Evolutionary conservation across 2,888 invertebrate species (phyloP), one percentile per base, ranked within the genome.

Genomic region (Monochamus alternatus): DNA sequence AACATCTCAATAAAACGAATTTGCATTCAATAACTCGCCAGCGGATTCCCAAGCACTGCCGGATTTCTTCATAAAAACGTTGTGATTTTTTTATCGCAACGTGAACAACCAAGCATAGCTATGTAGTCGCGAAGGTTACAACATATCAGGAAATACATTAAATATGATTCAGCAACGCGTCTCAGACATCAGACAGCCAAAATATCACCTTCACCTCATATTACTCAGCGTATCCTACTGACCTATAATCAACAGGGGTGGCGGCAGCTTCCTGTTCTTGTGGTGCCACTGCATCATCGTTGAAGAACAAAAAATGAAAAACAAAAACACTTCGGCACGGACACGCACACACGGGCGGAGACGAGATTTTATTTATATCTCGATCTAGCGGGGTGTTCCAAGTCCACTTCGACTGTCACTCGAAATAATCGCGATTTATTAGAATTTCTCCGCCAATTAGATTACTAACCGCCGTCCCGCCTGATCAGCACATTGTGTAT

Each of bases 191-290:
- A 38, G 38, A 2, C 38, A 38, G 38, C 4, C 38, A 2, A 38
- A 38, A 38, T 38, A 38, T 32, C 4, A 60, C 12, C n/a, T 22
- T 32, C n/a, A 60, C n/a, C 38, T 60, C 30, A 4, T 59, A 9
- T 60, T n/a, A 32, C 32, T 60, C 12, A 32, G 7, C 38, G n/a
- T 14, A 44, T 38, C 7, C 14, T 3, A 69, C 69, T 69, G 60
- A 69, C 69, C 69, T 69, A 69, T 69, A 44, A 58, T 60, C 47
- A 69, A 38, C 38, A 38, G 30, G 47, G 69, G 69, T 0, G 69
- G 69, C 14, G 55, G 69, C 7, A 60, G 69, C 14, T 69, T 69
- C 60, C 69, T 22, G 60, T 44, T 30, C 31, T 69, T 69, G 43
- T 58, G 38, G 44, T 60, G 58, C 60, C 60, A 60, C 69, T 60